Conservation (phyloP, 2,888 invertebrate genomes). For the Polylopha cassiicola region DNA sequence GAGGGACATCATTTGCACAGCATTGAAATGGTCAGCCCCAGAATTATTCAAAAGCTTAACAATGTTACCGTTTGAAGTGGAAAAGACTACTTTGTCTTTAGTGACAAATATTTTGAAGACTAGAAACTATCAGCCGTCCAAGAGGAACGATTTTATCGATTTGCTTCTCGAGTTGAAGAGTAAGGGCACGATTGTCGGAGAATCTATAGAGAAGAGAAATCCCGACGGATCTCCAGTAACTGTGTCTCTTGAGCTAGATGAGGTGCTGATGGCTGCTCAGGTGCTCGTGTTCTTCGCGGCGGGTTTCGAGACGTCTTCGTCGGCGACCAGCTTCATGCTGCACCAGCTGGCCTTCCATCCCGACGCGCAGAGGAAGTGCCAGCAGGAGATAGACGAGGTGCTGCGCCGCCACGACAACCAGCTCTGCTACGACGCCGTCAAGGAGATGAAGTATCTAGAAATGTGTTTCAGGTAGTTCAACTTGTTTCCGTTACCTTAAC, state of each 20-base stretch:
- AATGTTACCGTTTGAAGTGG: constrained; percentile 27
- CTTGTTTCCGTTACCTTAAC: no score
- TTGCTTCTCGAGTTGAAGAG: constrained; percentile 39
- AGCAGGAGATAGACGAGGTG: constrained; percentile 42
- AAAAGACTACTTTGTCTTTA: constrained; percentile 29
- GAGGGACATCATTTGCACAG: constrained; percentile 21
- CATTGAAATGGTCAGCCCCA: constrained; percentile 32
- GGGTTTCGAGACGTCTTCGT: constrained; percentile 53
- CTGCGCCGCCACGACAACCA: constrained; percentile 32
- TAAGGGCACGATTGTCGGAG: constrained; percentile 34
- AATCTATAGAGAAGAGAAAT: constrained; percentile 31
- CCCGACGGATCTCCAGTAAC: constrained; percentile 30
- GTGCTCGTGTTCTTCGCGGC: constrained; percentile 43
- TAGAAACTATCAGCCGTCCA: constrained; percentile 33
- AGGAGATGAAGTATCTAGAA: constrained; percentile 38
- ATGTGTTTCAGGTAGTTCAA: constrained; percentile 31
- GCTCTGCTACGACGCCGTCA: constrained; percentile 37
- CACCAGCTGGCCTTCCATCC: constrained; percentile 46
- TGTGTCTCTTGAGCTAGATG: constrained; percentile 36
- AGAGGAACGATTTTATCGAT: constrained; percentile 42
- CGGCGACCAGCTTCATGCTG: constrained; percentile 32
- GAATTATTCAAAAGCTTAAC: constrained; percentile 27
- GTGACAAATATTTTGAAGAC: constrained; percentile 31
- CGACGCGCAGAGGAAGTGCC: constrained; percentile 40
- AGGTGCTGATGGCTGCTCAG: constrained; percentile 37